phyloP scores from a whole-genome alignment of 2,888 invertebrate genomes.

The Cremastinae sp. region DNA sequence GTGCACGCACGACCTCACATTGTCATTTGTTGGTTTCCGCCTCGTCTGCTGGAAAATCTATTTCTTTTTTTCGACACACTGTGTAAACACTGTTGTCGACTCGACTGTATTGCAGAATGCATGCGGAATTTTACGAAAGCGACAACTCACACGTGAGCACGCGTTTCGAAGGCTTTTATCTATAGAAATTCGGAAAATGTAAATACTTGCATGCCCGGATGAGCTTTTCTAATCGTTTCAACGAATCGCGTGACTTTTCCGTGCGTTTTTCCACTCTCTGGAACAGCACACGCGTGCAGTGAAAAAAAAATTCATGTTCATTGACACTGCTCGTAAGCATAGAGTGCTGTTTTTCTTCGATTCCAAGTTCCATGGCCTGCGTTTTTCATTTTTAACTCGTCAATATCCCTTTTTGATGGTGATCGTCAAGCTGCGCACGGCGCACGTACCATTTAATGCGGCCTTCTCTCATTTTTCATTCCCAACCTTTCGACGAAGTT shows the following conservation, averaged over 20 bases:
- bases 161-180: conserved; percentile 7
- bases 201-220: conserved; percentile 49
- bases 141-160: conserved; percentile 24
- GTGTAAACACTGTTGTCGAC: conserved; percentile 57
- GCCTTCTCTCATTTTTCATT: neutral
- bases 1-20: conserved; percentile 71
- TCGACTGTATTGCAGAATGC: conserved; percentile 57
- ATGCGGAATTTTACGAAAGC: conserved; percentile 20
- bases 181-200: conserved; percentile 23
- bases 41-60: conserved; percentile 77
- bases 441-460: too few relatives aligned
- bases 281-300: neutral
- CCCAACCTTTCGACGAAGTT: conserved; percentile 3
- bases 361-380: too few relatives aligned
- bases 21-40: conserved; percentile 75
- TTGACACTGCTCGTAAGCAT: neutral
- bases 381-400: too few relatives aligned
- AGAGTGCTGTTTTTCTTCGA: too few relatives aligned
- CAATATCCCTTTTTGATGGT: too few relatives aligned
- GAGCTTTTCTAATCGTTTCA: conserved; percentile 54
- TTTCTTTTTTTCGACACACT: conserved; percentile 70
- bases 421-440: too few relatives aligned
- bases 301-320: neutral
- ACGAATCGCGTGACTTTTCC: conserved; percentile 33
- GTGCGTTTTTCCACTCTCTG: conserved; percentile 15